phyloP scores from a whole-genome alignment of 2,797 vertebrate species.

The Mus minutoides region DNA sequence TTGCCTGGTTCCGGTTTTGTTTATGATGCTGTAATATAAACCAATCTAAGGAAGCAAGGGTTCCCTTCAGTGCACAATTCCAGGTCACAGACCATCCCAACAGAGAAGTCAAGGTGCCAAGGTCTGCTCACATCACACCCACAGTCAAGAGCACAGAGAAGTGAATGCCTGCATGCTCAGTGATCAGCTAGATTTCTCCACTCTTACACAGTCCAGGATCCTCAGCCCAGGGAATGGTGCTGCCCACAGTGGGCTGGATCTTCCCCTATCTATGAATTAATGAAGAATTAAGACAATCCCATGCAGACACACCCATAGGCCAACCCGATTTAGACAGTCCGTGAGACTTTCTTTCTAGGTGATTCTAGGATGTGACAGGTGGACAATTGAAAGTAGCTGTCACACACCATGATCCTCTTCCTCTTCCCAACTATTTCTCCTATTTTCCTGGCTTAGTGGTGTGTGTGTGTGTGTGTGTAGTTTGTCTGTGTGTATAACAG shows the following conservation, averaged over 20 bases:
- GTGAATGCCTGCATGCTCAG: background rate
- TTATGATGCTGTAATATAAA: background rate
- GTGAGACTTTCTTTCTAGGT: background rate
- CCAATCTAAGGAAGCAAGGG: background rate
- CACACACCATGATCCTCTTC: background rate
- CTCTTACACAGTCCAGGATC: background rate
- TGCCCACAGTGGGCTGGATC: background rate
- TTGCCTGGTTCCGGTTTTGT: background rate
- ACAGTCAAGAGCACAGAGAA: background rate
- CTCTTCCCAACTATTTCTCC: background rate
- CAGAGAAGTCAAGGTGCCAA: background rate
- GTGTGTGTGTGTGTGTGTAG: background rate
- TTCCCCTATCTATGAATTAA: background rate
- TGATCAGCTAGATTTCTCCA: background rate
- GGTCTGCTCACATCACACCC: background rate
- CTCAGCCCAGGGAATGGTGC: background rate
- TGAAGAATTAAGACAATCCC: background rate
- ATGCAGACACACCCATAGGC: background rate
- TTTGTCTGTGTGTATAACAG: background rate
- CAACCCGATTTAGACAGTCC: background rate
- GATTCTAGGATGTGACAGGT: background rate
- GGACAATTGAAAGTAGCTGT: background rate
- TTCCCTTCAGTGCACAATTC: background rate
- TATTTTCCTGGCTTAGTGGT: background rate
- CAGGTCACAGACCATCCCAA: background rate